A percentile compares a stretch with the other conserved stretches of the same genome.
Evolutionary conservation across 2,888 invertebrate species (phyloP).

Genomic region (Apodemia hepburni): DNA sequence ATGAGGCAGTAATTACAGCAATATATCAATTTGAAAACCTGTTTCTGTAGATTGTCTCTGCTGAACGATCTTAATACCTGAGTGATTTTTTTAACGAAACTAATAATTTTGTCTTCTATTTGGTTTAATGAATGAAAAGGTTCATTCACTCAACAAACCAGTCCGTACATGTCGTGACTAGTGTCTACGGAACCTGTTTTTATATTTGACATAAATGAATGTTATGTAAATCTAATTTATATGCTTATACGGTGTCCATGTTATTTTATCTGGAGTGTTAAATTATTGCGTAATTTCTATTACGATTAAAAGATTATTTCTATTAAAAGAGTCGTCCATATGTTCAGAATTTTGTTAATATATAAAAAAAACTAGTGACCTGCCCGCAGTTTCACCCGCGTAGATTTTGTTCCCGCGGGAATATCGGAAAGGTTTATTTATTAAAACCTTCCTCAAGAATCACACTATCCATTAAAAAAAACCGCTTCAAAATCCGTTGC

Average conservation of each 20-base stretch:
- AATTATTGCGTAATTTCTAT: slow-evolving; percentile 3
- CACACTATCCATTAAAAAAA: no score
- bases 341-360: no score
- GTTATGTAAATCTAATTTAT: slow-evolving; percentile 46
- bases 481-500: no score
- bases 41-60: background rate
- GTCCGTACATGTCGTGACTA: slow-evolving; percentile 40
- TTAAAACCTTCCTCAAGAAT: no score
- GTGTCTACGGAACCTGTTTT: slow-evolving; percentile 39
- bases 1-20: no score
- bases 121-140: slow-evolving; percentile 40
- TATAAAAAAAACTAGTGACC: no score
- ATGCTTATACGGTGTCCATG: background rate
- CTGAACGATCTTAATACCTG: background rate
- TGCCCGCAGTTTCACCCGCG: no score
- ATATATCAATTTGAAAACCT: no score
- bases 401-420: no score
- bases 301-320: no score
- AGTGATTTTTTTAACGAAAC: background rate
- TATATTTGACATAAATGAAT: slow-evolving; percentile 44
- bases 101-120: slow-evolving; percentile 26
- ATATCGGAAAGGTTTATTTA: no score
- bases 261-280: background rate
- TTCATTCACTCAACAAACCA: slow-evolving; percentile 35
- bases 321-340: no score